phyloP scores from a whole-genome alignment of 30 jellyfish, hydroid and myxozoan species.

The Rhopilema esculentum region DNA sequence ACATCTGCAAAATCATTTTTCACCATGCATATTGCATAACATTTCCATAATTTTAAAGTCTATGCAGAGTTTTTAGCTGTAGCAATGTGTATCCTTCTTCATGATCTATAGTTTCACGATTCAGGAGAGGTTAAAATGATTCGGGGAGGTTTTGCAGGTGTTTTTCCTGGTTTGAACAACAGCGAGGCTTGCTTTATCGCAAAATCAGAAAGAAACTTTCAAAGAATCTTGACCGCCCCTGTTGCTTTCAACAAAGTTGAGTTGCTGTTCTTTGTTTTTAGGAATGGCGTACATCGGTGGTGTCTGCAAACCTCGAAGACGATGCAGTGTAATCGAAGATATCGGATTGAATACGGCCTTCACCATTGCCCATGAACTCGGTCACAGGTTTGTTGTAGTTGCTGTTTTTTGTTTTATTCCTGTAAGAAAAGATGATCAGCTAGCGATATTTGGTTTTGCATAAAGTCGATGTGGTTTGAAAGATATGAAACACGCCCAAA shows the following conservation, averaged over 20 bases:
- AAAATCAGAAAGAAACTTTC: too few relatives aligned
- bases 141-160: too few relatives aligned
- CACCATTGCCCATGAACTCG: constrained; percentile 98
- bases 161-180: too few relatives aligned
- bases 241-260: not conserved
- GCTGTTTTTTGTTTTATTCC: not conserved
- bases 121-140: too few relatives aligned
- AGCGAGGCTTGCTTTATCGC: too few relatives aligned
- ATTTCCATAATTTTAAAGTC: too few relatives aligned
- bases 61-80: too few relatives aligned
- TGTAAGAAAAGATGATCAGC: not conserved
- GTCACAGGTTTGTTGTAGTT: constrained; percentile 84
- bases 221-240: not conserved
- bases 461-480: too few relatives aligned
- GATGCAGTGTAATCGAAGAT: constrained; percentile 97
- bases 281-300: constrained; percentile 99
- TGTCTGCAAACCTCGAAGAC: constrained; percentile 84
- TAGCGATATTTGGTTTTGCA: not conserved
- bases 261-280: not conserved
- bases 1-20: too few relatives aligned
- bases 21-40: too few relatives aligned
- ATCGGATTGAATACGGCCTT: constrained; percentile 95
- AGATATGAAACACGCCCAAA: not conserved
- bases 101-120: too few relatives aligned
- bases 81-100: too few relatives aligned